These are phyloP conservation scores for Rutpela maculata DNA, from an alignment of 2,888 invertebrate genomes.

Conservation along the genomic window DNA sequence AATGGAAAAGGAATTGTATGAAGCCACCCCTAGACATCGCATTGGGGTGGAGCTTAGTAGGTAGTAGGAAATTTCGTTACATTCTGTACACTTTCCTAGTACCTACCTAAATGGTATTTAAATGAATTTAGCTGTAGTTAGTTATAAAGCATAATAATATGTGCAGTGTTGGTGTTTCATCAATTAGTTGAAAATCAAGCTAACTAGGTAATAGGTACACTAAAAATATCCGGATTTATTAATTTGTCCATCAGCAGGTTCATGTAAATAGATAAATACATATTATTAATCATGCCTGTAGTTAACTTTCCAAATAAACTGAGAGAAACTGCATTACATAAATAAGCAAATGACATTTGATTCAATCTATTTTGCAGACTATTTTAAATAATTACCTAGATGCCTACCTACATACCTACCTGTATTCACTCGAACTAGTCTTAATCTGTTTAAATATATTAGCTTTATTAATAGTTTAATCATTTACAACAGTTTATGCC, in stretches of 20 bases:
- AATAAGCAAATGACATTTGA: slow-evolving; percentile 16
- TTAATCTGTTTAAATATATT: no score
- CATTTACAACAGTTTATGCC: no score
- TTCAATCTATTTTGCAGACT: not conserved
- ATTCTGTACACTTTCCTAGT: not conserved
- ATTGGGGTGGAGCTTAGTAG: not conserved
- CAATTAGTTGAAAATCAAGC: not conserved
- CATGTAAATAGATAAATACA: slow-evolving; percentile 5
- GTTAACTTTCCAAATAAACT: not conserved
- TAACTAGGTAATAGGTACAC: not conserved
- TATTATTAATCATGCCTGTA: slow-evolving; percentile 9
- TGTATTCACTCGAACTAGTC: no score
- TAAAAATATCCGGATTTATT: not conserved
- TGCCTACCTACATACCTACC: no score
- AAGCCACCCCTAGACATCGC: not conserved
- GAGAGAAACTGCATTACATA: slow-evolving; percentile 2
- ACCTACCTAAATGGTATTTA: not conserved
- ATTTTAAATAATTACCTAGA: not conserved
- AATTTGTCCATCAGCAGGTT: not conserved
- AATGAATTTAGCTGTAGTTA: not conserved
- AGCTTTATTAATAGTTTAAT: no score
- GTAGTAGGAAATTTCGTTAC: not conserved
- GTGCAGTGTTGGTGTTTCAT: not conserved
- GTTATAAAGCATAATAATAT: not conserved
- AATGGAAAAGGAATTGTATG: not conserved